phyloP scores from a whole-genome alignment of 2,888 invertebrate species.

The Hydraecia micacea region DNA sequence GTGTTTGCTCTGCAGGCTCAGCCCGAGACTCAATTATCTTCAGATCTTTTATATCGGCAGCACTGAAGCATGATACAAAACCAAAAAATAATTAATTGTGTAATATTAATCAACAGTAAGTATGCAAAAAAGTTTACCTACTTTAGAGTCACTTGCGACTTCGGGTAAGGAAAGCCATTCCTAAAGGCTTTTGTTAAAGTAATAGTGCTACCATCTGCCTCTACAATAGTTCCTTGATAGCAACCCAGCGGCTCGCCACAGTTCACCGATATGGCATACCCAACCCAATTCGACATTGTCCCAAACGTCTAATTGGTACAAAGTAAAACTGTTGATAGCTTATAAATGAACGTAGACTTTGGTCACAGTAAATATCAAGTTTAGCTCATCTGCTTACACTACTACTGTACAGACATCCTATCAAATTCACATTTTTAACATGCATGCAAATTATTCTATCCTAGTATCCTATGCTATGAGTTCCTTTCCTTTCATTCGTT shows the following conservation, averaged over 20 bases:
- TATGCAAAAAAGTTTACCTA: constrained; percentile 67
- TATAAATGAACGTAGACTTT: constrained; percentile 4
- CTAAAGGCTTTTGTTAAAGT: constrained; percentile 95
- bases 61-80: constrained; percentile 85
- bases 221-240: constrained; percentile 94
- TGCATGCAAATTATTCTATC: not conserved
- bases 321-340: constrained; percentile 5
- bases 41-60: constrained; percentile 93
- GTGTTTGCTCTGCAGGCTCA: constrained; percentile 77
- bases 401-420: constrained; percentile 19
- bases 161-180: constrained; percentile 92
- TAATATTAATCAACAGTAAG: not conserved
- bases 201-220: constrained; percentile 93
- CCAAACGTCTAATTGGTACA: constrained; percentile 15
- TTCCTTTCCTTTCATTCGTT: not conserved
- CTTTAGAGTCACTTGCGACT: constrained; percentile 88
- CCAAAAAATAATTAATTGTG: not conserved
- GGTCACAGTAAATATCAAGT: constrained; percentile 10
- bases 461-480: too few relatives aligned
- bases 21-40: constrained; percentile 93
- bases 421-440: constrained; percentile 3
- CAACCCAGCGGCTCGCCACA: constrained; percentile 94
- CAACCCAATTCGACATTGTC: constrained; percentile 92
- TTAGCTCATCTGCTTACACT: constrained; percentile 35
- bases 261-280: constrained; percentile 95